Base-by-base conservation (phyloP, 2,888 invertebrate genomes). In the Stomorhina lunata region DNA sequence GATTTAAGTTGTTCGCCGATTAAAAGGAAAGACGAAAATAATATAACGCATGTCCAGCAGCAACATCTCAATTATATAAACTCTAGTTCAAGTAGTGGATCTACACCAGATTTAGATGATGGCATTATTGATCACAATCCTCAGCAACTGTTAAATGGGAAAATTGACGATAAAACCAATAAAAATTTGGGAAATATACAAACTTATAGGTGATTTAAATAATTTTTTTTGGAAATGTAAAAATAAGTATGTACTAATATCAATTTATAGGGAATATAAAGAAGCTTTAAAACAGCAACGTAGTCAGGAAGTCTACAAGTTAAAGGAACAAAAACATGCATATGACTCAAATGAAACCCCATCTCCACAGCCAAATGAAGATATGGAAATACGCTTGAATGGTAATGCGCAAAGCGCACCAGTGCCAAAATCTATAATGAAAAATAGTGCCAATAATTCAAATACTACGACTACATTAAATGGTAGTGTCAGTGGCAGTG, bases 281-380 rank as follows among this genome's bases (percentile, higher is more conserved):
- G 97, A 97, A 93, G 96, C 96, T 78, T 91, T 96, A 89, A 95
- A 95, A 91, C 95, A 96, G 87, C 97, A 97, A 91, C 93, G 97
- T 86, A 95, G 94, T 84, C 95, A 95, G 91, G 96, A 96, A 89
- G 94, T 96, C 80, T 96, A 96, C 91, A 93, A 72, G 92, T 92
- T 66, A 87, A 93, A 90, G 91, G 92, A 85, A 69, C 86, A 86
- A 81, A 93, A 94, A 88, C 92, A 87, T 79, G 15, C 81, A 61
- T 83, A 85, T 72, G 88, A 86, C 48, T 82, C 81, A 69, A 84
- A 78, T 53, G 86, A 86, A 75, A 79, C 84, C 27, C 81, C 76
- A 43, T 84, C 76, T 59, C 59, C 29, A 17, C 79, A 75, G 25
- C 71, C 84, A 53, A 86, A 77, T 10, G 86, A 88, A 17, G 80